These are phyloP conservation scores for Pachycephala philippinensis DNA, from an alignment of 2,113 vertebrate genomes.

Conservation along the genomic window DNA sequence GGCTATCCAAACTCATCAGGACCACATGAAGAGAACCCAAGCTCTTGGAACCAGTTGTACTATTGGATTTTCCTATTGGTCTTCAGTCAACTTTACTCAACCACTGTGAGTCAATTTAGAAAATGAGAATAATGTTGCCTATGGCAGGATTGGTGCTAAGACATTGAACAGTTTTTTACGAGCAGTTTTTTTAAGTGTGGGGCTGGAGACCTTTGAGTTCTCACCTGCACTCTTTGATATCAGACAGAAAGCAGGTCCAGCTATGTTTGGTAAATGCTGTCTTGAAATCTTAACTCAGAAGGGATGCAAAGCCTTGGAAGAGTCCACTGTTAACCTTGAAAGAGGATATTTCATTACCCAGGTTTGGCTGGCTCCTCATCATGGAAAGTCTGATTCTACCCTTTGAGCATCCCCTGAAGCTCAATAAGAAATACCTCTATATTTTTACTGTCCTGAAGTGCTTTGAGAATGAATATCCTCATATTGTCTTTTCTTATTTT, in stretches of 20 bases:
- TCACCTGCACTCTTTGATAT: background rate
- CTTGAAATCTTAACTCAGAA: background rate
- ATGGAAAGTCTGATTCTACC: background rate
- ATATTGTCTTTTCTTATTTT: background rate
- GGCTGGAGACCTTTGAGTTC: background rate
- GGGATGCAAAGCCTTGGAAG: background rate
- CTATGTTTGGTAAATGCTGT: background rate
- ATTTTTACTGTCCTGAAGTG: background rate
- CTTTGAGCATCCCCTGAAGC: background rate
- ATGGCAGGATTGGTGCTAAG: background rate
- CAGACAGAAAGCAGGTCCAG: background rate
- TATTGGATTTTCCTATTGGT: background rate
- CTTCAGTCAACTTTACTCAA: background rate
- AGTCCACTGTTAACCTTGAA: background rate
- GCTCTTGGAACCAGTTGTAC: background rate
- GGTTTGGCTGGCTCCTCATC: background rate
- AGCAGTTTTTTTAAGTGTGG: background rate
- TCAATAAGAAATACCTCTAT: background rate
- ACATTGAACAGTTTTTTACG: fast-evolving
- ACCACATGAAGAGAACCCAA: background rate
- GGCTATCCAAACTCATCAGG: background rate
- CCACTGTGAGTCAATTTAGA: background rate
- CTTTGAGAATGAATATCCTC: background rate
- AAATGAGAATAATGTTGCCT: background rate
- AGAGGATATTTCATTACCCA: background rate